These are phyloP conservation scores for Pandion haliaetus DNA, from an alignment of 2,113 vertebrate species.

Conservation along the genomic window DNA sequence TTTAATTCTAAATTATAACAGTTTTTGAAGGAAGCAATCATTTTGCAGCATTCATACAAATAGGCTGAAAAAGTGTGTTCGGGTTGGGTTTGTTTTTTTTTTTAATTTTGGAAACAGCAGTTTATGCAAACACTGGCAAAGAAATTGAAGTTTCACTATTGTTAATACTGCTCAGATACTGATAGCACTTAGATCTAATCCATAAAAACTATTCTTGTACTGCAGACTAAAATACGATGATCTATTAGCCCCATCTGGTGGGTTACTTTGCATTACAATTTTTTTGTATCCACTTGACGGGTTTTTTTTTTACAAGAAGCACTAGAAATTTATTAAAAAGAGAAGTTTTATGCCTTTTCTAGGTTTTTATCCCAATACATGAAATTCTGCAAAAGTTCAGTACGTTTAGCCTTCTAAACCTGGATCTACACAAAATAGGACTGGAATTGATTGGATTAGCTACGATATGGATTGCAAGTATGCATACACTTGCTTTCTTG, in stretches of 20 bases:
- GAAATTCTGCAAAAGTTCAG: neutral
- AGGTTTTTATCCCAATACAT: neutral
- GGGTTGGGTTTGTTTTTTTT: neutral
- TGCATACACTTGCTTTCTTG: rapidly evolving
- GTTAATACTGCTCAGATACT: neutral
- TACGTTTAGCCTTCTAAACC: neutral
- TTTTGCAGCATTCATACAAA: neutral
- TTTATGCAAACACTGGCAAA: neutral
- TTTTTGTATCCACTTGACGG: neutral
- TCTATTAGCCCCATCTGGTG: slow-evolving; percentile 45
- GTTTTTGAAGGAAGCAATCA: neutral
- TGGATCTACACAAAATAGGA: neutral
- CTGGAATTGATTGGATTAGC: neutral
- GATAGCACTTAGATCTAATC: neutral
- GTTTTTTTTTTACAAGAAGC: neutral
- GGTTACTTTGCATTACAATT: neutral
- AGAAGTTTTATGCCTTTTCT: neutral
- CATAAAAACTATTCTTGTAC: neutral
- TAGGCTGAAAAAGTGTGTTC: neutral
- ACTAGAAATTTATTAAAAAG: neutral
- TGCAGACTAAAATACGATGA: neutral
- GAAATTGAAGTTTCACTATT: neutral
- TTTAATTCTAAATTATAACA: neutral
- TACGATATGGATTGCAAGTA: rapidly evolving
- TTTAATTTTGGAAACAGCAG: neutral